Base-by-base conservation (phyloP, 2,113 vertebrate species). In the Rhynchomys soricoides region DNA sequence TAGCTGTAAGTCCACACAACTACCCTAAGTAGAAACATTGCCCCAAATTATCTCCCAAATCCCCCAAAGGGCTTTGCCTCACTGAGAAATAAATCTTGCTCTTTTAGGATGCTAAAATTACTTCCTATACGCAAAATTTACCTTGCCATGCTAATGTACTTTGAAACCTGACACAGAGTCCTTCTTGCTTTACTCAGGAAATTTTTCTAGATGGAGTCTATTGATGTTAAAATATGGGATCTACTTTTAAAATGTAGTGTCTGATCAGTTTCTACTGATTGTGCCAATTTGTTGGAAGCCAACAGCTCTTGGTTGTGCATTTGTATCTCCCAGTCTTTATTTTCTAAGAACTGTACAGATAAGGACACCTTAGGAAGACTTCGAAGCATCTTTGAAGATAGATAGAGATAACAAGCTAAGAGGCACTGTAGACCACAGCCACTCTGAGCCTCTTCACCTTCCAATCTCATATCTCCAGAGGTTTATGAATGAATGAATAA, bases 401-500 rank as follows among this genome's bases (percentile, higher is more conserved):
- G 4, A 26, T 59, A 10, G 11, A 82, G 83, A 92, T 83, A 83
- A 87, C 2, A 93, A 95, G 81, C 22, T 78, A 70, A 97, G 74
- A 92, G n/a, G 24, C 40, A 24, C 71, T 48, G 81, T 45, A 11
- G 55, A 91, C 86, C 85, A 1, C 62, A 96, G 78, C 43, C 45
- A 40, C 93, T 97, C 64, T 22, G 71, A 94, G 86, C 75, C 93
- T 96, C 96, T 97, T 92, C 94, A 95, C 95, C 90, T 97, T 95
- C 93, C 74, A 66, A 73, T 82, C 45, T n/a, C 79, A 82, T 59
- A 68, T 92, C 94, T 95, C 86, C 59, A 90, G 92, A 96, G 90
- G 31, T 77, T 96, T 92, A 77, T 85, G 88, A 91, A 96, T 95
- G 96, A 96, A 95, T 96, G 93, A 96, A 95, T 96, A 91, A 91